A percentile compares a stretch with the other conserved stretches of the same genome.
These are phyloP conservation scores for Leucania comma DNA, from an alignment of 2,888 invertebrate species.

Conservation along the genomic window DNA sequence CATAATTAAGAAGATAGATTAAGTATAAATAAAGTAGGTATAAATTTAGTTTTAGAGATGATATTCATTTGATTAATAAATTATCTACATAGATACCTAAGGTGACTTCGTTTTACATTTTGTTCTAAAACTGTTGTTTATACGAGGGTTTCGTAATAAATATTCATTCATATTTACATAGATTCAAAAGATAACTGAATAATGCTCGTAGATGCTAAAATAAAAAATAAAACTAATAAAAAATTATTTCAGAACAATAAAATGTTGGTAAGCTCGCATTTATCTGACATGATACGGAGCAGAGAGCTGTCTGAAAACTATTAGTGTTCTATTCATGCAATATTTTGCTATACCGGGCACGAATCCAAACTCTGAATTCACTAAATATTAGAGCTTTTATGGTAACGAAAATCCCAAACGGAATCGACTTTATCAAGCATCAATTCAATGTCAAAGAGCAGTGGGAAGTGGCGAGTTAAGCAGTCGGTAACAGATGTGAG, in stretches of 20 bases:
- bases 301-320: slow-evolving; percentile 51
- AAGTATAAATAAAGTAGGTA: background rate
- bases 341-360: slow-evolving; percentile 44
- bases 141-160: slow-evolving; percentile 17
- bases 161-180: slow-evolving; percentile 42
- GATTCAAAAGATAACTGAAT: slow-evolving; percentile 16
- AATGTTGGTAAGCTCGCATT: slow-evolving; percentile 31
- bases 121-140: slow-evolving; percentile 16
- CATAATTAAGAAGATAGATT: background rate
- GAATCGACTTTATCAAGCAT: slow-evolving; percentile 49
- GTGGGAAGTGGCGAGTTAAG: slow-evolving; percentile 39
- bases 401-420: slow-evolving; percentile 30
- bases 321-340: slow-evolving; percentile 52
- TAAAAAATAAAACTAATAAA: slow-evolving; percentile 13
- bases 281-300: slow-evolving; percentile 39
- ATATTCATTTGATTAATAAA: background rate
- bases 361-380: slow-evolving; percentile 40
- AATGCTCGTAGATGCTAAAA: background rate
- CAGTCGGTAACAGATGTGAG: slow-evolving; percentile 43
- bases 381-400: slow-evolving; percentile 55
- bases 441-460: slow-evolving; percentile 56
- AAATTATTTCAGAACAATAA: slow-evolving; percentile 33
- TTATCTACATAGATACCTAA: background rate
- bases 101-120: slow-evolving; percentile 3
- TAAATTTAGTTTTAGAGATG: background rate